Conservation (phyloP, 1,140 invertebrate genomes). For the Heliconius hewitsoni region DNA sequence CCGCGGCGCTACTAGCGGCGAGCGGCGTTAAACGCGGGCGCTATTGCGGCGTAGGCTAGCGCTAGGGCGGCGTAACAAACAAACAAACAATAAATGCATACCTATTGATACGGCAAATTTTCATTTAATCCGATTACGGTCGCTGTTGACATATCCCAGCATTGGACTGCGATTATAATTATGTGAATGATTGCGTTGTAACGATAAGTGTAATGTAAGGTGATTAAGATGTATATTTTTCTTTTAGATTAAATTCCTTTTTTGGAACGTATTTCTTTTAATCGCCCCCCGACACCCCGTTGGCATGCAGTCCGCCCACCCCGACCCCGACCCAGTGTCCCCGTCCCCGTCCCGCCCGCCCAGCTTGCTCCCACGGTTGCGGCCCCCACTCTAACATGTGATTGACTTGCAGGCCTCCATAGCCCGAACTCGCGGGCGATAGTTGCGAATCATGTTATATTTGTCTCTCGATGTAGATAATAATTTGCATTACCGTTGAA, state of each 20-base stretch:
- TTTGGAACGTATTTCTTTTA: constrained; percentile 41
- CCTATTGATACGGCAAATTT: constrained; percentile 25
- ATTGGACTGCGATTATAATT: constrained; percentile 30
- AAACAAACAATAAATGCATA: constrained; percentile 23
- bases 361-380: constrained; percentile 28
- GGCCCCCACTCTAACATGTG: constrained; percentile 37
- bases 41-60: constrained; percentile 25
- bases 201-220: constrained; percentile 45
- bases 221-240: constrained; percentile 54
- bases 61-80: background rate
- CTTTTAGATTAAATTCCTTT: constrained; percentile 55
- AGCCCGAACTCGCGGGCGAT: constrained; percentile 19
- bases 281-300: constrained; percentile 19
- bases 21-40: constrained; percentile 22
- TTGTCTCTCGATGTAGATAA: constrained; percentile 15
- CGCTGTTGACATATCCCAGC: constrained; percentile 33
- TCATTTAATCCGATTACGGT: constrained; percentile 28
- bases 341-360: constrained; percentile 17
- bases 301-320: constrained; percentile 25
- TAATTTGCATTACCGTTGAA: constrained; percentile 11
- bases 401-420: constrained; percentile 37
- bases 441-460: constrained; percentile 8
- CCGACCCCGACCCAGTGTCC: background rate
- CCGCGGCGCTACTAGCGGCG: constrained; percentile 36
- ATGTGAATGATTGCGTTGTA: constrained; percentile 37